Evolutionary conservation across 2,113 vertebrate genomes (phyloP), one percentile per base, ranked within the genome.

Genomic region (Reinhardtius hippoglossoides): DNA sequence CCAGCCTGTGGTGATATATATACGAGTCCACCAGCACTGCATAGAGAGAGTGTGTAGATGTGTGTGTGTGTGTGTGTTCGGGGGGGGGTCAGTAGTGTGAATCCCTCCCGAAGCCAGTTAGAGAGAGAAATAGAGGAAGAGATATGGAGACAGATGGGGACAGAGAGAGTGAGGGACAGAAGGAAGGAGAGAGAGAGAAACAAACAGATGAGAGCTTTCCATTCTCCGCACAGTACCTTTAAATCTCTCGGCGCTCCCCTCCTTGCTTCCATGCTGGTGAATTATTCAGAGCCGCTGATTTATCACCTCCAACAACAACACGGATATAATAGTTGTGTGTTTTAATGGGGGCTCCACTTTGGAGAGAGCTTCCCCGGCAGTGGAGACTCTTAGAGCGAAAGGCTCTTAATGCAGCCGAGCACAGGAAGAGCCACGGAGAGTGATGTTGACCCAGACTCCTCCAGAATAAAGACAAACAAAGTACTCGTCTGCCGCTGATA

Each of bases 211-310:
- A 75, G 67, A 79, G 67, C 69, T 79, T 76, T 81, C 46, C 67
- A 68, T 76, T 79, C 31, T 67, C 44, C 23, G 56, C 68, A 62
- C 56, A 46, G 79, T 78, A 85, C 72, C 78, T 86, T 84, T 90
- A 81, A 88, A 85, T 76, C 87, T 81, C 71, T 83, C 54, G 54
- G 64, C 31, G 56, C 50, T 66, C 76, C 82, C 74, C 72, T 70
- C 67, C 62, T 71, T 71, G 55, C 69, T 24, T 62, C 60, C 71
- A 15, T 37, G 72, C 78, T 89, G 73, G 79, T 92, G 80, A 92
- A 92, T 92, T 90, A 92, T 92, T 92, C 87, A 92, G 73, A 72
- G 72, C 72, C 67, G 84, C 86, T 90, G 87, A 92, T 91, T 90
- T 92, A 91, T 89, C 84, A 78, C 87, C 78, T 83, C 74, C 71